Percentiles rank a stretch among this genome's conserved stretches.
These are phyloP conservation scores for Ondatra zibethicus DNA, from an alignment of 2,113 vertebrate species.

Conservation along the genomic window DNA sequence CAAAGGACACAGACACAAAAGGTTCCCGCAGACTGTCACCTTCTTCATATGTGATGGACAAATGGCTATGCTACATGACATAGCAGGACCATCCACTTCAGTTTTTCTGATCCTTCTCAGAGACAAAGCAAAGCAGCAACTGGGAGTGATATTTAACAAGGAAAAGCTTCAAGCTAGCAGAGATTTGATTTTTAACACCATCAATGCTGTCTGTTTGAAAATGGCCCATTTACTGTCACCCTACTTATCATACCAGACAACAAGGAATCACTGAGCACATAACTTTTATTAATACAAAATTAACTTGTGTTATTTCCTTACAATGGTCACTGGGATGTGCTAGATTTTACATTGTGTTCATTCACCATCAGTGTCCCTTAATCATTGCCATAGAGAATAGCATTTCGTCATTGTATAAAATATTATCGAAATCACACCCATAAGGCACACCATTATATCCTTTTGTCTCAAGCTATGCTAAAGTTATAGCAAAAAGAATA, in stretches of 20 bases:
- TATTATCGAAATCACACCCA: neutral
- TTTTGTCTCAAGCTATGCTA: conserved; percentile 10
- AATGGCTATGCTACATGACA: neutral
- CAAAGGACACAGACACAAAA: conserved; percentile 10
- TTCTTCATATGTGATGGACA: conserved; percentile 25
- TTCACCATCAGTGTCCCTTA: neutral
- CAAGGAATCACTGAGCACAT: conserved; percentile 2
- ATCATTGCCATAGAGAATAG: conserved; percentile 30
- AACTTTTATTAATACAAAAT: conserved; percentile 47
- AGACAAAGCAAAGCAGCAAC: conserved; percentile 15
- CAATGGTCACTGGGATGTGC: conserved; percentile 1
- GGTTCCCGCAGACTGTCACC: neutral
- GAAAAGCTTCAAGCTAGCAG: neutral
- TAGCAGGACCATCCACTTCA: neutral
- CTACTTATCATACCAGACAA: neutral
- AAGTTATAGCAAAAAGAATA: conserved; percentile 23
- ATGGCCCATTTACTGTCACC: conserved; percentile 2
- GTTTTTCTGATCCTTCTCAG: conserved; percentile 7
- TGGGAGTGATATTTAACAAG: neutral
- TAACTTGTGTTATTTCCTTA: conserved; percentile 38
- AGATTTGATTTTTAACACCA: conserved; percentile 14
- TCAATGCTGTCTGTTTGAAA: neutral
- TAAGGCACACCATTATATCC: neutral
- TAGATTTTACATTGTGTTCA: conserved; percentile 50
- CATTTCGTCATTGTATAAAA: conserved; percentile 31